Evolutionary conservation across 2,888 invertebrate genomes (phyloP), one percentile per base, ranked within the genome.

Genomic region (Caradrina kadenii): DNA sequence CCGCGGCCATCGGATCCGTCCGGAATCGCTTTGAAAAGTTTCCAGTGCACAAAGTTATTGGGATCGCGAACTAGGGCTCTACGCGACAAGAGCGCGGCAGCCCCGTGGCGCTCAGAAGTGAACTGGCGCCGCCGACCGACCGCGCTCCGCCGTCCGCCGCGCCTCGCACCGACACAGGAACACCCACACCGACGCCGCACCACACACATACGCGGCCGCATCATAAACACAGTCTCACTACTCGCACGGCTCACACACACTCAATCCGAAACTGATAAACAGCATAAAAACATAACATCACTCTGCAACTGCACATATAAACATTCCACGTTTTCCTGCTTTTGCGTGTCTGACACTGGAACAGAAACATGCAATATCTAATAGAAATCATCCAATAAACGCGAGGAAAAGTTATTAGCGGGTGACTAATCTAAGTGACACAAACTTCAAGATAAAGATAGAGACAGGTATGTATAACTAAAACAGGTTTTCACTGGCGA

Each of bases 31-130:
- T 90, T 91, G 89, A 95, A 96, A 96, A 96, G 95, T 96, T 96
- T 96, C 96, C 95, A 94, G 93, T 93, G 90, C 89, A 94, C 93
- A 95, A 96, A 96, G 93, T 95, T 94, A 88, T 86, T 89, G 86
- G 89, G 91, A 93, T 94, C 95, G 95, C 91, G 94, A 93, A 86
- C 85, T 84, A 88, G 91, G 90, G 91, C 89, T 91, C 89, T 84
- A 90, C 92, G 90, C 93, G 92, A 75, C 88, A 84, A 85, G 84
- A 88, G 86, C 94, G 92, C 93, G 92, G 90, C 92, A 92, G 84
- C 93, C 94, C 91, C 92, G 90, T 92, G 89, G 90, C 94, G 94
- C 88, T 94, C 92, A 86, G 91, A 90, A 91, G 87, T 90, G 90
- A 91, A 96, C 94, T 96, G 95, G 92, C 93, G 93, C 86, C 90